Percentiles rank a stretch among this genome's conserved stretches.
Evolutionary conservation across 53 echinoderm and acorn worm genomes (phyloP).

Genomic region (Astropecten irregularis): DNA sequence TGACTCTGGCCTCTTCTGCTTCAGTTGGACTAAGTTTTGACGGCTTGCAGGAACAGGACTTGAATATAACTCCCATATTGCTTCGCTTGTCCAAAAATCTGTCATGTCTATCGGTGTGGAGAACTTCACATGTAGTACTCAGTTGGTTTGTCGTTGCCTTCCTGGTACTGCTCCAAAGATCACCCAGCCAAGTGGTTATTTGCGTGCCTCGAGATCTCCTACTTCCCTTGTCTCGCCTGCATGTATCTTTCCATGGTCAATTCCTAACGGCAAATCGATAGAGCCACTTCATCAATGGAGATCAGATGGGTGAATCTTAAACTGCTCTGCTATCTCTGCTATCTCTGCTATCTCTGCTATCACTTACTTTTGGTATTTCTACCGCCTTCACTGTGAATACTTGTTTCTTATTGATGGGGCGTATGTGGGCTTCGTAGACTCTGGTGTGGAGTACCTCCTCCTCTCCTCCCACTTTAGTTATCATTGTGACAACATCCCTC

Average conservation of each 20-base stretch:
- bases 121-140: constrained; percentile 52
- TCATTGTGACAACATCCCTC: not conserved
- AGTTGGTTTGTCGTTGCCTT: not conserved
- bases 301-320: not conserved
- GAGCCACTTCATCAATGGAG: constrained; percentile 19
- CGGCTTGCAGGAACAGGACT: constrained; percentile 33
- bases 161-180: constrained; percentile 48
- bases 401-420: not conserved
- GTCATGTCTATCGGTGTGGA: constrained; percentile 50
- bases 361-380: constrained; percentile 31
- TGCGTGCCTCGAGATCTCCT: constrained; percentile 40
- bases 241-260: constrained; percentile 34
- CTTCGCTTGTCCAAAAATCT: constrained; percentile 57
- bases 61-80: constrained; percentile 36
- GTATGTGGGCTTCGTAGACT: not conserved
- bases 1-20: constrained; percentile 29
- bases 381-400: constrained; percentile 48
- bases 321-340: not conserved
- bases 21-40: constrained; percentile 38
- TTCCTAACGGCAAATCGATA: constrained; percentile 47
- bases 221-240: constrained; percentile 31
- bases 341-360: not conserved
- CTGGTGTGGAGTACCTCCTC: not conserved
- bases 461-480: not conserved
- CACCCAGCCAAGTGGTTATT: constrained; percentile 61